Evolutionary conservation across 2,797 vertebrate genomes (phyloP), one percentile per base, ranked within the genome.

Genomic region (Macroramphosus scolopax): DNA sequence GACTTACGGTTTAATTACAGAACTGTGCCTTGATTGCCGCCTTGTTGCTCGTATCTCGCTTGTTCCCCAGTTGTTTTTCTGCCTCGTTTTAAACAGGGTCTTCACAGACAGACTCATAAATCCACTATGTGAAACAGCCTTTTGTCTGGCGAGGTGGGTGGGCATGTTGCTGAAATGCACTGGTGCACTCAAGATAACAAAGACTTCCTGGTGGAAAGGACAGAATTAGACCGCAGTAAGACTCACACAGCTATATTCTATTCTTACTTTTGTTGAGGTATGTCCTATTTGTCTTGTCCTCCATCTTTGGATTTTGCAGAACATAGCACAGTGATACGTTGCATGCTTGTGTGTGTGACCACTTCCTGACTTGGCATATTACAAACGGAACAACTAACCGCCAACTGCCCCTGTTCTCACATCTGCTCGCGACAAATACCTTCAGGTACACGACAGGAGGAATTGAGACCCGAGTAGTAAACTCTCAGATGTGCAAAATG

Each of bases 101-200:
- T 54, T 53, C 15, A 51, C 62, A 59, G 58, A 22, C 51, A 46
- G 47, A 44, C 53, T 68, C 47, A 51, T 63, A 72, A 77, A 77
- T 50, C 36, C 26, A 47, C 45, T 34, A 28, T 60, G 44, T 41
- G 51, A 13, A 57, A 47, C 48, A 54, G 46, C 44, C 59, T 42
- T 49, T 34, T 68, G 39, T 64, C 60, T 54, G 38, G 68, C 71
- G 63, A 58, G 61, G 62, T 87, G 80, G 80, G 77, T 77, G 77
- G 81, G 67, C 72, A 70, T 66, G 71, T 64, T 77, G 57, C 54
- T 66, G 52, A 64, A 77, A 85, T 51, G 68, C 72, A 58, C 72
- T 49, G 58, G 52, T 73, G 68, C 72, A 65, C 61, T 54, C 72
- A 58, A 77, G 72, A 81, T 81, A 82, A 83, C 77, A 75, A 58